These are phyloP conservation scores for Erpobdella octoculata DNA, from an alignment of 2,888 invertebrate genomes.

Conservation along the genomic window DNA sequence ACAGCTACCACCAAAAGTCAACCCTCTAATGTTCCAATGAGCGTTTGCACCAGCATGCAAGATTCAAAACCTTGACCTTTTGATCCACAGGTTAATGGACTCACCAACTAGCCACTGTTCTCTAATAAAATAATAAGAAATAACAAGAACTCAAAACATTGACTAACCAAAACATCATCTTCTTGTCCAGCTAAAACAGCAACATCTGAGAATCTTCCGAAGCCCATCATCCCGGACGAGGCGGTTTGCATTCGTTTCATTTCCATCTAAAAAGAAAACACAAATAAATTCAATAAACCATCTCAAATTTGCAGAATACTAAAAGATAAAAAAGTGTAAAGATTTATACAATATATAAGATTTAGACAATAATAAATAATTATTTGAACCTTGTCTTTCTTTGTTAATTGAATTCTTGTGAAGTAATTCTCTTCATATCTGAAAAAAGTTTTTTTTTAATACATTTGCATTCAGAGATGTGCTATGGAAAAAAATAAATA, in stretches of 20 bases:
- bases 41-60: too few species aligned
- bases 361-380: neutral
- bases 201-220: conserved; percentile 6
- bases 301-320: neutral
- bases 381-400: conserved; percentile 15
- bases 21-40: too few species aligned
- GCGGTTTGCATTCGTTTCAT: neutral
- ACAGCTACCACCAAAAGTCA: too few species aligned
- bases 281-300: neutral
- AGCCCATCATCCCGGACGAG: neutral
- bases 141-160: too few species aligned
- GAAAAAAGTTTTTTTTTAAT: too few species aligned
- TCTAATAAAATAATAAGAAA: too few species aligned
- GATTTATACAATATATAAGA: neutral
- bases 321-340: neutral
- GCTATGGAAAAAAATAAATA: neutral
- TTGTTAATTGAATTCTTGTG: conserved; percentile 7
- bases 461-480: neutral
- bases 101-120: too few species aligned
- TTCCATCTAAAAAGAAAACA: neutral
- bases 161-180: neutral
- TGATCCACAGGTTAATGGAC: too few species aligned
- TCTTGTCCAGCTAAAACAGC: neutral
- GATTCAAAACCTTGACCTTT: too few species aligned
- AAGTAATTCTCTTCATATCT: conserved; percentile 16